A percentile compares a stretch with the other conserved stretches of the same genome.
Conservation (phyloP, 2,113 vertebrate genomes). For the Sclerurus mexicanus region DNA sequence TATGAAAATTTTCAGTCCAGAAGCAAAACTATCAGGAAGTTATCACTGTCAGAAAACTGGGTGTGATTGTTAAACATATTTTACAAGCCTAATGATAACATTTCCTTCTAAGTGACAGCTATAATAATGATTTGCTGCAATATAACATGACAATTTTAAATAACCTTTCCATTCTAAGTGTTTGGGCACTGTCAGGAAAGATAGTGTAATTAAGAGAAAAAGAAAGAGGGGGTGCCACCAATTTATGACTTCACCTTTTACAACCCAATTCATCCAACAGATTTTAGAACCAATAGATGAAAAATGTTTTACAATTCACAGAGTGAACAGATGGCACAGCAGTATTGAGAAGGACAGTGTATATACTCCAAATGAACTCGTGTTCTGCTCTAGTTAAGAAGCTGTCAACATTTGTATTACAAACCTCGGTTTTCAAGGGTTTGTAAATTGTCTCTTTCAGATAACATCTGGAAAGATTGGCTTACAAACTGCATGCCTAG, state of each 20-base stretch:
- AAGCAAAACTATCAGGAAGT: background rate
- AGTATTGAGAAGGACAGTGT: conserved; percentile 62
- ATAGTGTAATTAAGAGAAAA: background rate
- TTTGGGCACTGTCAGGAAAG: background rate
- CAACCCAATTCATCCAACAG: conserved; percentile 10
- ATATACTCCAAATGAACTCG: conserved; percentile 45
- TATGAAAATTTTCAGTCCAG: background rate
- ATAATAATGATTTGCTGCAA: conserved; percentile 31
- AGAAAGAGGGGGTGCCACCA: background rate
- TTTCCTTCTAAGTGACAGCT: background rate
- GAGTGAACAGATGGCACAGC: conserved; percentile 61
- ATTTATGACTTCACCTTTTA: conserved; percentile 57
- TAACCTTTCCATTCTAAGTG: background rate
- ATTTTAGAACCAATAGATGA: conserved; percentile 29
- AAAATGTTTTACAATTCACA: conserved; percentile 48
- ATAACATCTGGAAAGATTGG: conserved; percentile 62
- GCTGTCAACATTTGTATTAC: conserved; percentile 66
- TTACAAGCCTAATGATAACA: background rate
- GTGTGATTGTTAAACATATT: background rate
- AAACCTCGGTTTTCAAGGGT: conserved; percentile 53
- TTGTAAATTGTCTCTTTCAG: conserved; percentile 60
- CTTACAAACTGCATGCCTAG: background rate
- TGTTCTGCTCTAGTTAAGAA: conserved; percentile 64
- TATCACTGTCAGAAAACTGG: background rate
- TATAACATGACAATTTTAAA: conserved; percentile 19